A percentile compares a stretch with the other conserved stretches of the same genome.
These are phyloP conservation scores for Temnothorax nylanderi DNA, from an alignment of 1,140 invertebrate species.

Conservation along the genomic window DNA sequence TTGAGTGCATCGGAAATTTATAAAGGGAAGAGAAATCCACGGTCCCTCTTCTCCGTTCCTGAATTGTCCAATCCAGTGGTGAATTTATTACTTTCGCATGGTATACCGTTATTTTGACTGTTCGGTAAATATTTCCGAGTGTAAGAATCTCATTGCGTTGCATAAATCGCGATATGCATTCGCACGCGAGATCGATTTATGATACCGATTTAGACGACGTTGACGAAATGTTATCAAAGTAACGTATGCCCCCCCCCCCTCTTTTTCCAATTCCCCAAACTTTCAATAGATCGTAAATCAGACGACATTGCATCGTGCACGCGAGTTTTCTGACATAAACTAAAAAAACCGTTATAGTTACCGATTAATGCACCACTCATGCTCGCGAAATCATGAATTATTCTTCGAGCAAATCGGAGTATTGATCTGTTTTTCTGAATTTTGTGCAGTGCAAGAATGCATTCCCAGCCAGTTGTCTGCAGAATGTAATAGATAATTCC, in stretches of 20 bases:
- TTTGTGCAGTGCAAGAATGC: constrained; percentile 5
- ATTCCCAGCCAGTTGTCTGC: neutral
- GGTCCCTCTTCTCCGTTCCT: neutral
- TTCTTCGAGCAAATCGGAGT: constrained; percentile 14
- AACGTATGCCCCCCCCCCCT: neutral
- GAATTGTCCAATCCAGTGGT: neutral
- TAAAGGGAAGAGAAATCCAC: constrained; percentile 11
- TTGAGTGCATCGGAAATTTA: constrained; percentile 54
- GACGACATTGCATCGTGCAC: neutral
- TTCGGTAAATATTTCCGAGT: constrained; percentile 50
- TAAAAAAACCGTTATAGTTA: constrained; percentile 10
- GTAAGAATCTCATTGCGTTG: constrained; percentile 3
- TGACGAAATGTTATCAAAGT: constrained; percentile 47
- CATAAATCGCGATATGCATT: constrained; percentile 1
- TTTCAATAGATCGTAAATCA: constrained; percentile 48
- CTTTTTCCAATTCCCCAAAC: neutral
- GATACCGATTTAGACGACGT: neutral
- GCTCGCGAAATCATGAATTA: constrained; percentile 45
- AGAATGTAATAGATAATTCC: constrained; percentile 5
- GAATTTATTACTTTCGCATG: constrained; percentile 56
- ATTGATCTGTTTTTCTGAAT: constrained; percentile 53
- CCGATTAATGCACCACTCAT: constrained; percentile 40
- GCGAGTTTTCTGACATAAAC: neutral
- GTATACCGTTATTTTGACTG: constrained; percentile 12
- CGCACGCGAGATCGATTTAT: constrained; percentile 40